Percentiles rank a stretch among this genome's conserved stretches.
These are phyloP conservation scores for Poeciliopsis presidionis DNA, from an alignment of 2,797 vertebrate genomes.

Conservation along the genomic window DNA sequence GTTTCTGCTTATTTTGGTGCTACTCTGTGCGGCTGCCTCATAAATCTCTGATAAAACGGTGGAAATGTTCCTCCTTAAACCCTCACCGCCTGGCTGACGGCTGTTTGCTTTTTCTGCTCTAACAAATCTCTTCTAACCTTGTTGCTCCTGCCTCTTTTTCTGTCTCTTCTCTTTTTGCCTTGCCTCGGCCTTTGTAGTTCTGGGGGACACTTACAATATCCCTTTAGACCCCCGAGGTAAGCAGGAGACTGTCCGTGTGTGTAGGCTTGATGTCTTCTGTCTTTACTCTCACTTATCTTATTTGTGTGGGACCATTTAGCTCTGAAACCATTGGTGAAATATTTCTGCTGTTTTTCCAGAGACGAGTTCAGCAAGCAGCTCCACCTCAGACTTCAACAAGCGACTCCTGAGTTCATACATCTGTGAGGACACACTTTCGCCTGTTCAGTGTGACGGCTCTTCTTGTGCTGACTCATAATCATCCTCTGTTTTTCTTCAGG, in stretches of 20 bases:
- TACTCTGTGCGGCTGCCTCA: not conserved
- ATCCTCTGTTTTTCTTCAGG: constrained; percentile 72
- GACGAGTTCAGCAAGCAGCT: constrained; percentile 91
- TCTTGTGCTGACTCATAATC: not conserved
- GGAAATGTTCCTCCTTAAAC: not conserved
- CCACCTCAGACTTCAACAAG: constrained; percentile 94
- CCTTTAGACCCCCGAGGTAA: constrained; percentile 99
- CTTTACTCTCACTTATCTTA: constrained; percentile 1
- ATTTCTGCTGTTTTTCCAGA: constrained; percentile 75
- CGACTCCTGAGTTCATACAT: constrained; percentile 94
- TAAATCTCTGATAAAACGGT: not conserved
- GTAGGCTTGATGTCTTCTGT: constrained; percentile 16
- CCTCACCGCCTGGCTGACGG: constrained; percentile 58
- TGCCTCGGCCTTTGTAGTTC: constrained; percentile 90
- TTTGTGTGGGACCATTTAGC: not conserved
- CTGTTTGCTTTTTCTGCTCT: constrained; percentile 77
- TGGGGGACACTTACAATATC: constrained; percentile 99
- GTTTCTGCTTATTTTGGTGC: constrained; percentile 6
- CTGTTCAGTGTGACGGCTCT: fast-evolving
- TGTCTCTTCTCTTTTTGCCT: constrained; percentile 79
- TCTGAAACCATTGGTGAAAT: not conserved
- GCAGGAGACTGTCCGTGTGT: constrained; percentile 55
- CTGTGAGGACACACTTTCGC: constrained; percentile 80
- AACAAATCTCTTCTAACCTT: constrained; percentile 87
- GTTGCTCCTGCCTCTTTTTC: constrained; percentile 84